A percentile compares a stretch with the other conserved stretches of the same genome.
Conservation (phyloP, 2,888 invertebrate species). For the Dynastes tityus region DNA sequence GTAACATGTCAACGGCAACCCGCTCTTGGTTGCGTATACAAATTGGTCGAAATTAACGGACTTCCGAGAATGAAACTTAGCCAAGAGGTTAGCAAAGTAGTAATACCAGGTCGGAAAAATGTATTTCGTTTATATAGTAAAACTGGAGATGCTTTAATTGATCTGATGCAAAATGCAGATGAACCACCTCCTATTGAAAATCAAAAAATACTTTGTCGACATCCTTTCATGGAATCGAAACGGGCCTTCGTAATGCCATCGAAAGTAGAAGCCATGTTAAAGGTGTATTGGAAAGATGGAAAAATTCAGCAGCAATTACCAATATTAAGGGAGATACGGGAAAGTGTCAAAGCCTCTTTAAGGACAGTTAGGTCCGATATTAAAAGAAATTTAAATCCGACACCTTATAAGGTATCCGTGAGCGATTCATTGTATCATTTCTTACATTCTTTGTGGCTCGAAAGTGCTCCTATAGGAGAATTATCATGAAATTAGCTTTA, state of each 20-base stretch:
- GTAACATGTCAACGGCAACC: constrained; percentile 99
- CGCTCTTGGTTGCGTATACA: constrained; percentile 97
- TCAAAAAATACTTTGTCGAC: constrained; percentile 91
- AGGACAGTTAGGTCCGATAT: constrained; percentile 91
- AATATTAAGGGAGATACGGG: constrained; percentile 82
- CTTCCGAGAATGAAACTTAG: constrained; percentile 95
- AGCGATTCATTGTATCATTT: constrained; percentile 94
- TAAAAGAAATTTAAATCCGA: constrained; percentile 96
- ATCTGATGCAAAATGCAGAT: constrained; percentile 86
- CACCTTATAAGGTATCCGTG: constrained; percentile 97
- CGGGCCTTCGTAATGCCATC: constrained; percentile 95
- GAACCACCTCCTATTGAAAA: constrained; percentile 85
- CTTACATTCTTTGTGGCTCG: constrained; percentile 96
- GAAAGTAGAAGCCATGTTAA: constrained; percentile 87
- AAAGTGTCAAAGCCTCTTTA: constrained; percentile 86
- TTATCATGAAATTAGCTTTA: constrained; percentile 68
- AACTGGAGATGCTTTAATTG: constrained; percentile 90
- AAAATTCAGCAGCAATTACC: constrained; percentile 79
- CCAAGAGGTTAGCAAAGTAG: constrained; percentile 97
- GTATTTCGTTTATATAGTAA: constrained; percentile 82
- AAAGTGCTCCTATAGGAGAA: constrained; percentile 98
- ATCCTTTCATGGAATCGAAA: constrained; percentile 97
- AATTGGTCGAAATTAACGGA: constrained; percentile 94
- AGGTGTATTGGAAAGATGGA: constrained; percentile 90
- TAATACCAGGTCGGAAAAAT: constrained; percentile 95